Percentiles rank a stretch among this genome's conserved stretches.
These are phyloP conservation scores for Idaea dimidiata DNA, from an alignment of 2,888 invertebrate species.

Conservation along the genomic window DNA sequence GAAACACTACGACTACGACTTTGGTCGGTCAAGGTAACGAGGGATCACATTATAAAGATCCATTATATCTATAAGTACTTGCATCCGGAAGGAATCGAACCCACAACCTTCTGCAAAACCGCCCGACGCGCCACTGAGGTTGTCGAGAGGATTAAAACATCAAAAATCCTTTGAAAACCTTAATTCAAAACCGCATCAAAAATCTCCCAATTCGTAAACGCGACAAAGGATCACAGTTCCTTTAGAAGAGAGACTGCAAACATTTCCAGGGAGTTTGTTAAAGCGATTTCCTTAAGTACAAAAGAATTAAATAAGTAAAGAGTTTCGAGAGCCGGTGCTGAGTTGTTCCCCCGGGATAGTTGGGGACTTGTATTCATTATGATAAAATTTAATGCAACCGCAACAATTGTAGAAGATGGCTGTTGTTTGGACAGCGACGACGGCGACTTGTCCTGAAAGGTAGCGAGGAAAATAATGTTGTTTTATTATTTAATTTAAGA, in stretches of 20 bases:
- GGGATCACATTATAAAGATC: too few relatives aligned
- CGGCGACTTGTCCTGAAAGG: constrained; percentile 3
- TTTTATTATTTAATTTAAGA: too few relatives aligned
- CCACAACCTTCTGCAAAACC: too few relatives aligned
- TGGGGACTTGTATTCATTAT: constrained; percentile 35
- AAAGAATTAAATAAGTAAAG: constrained; percentile 49
- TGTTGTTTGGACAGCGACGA: constrained; percentile 3
- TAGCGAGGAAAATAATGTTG: constrained; percentile 9
- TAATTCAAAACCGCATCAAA: constrained; percentile 13
- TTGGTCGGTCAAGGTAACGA: too few relatives aligned
- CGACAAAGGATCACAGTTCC: constrained; percentile 1
- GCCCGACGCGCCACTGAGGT: too few relatives aligned
- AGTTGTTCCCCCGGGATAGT: constrained; percentile 26
- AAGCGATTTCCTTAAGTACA: constrained; percentile 44
- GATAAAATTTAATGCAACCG: constrained; percentile 45
- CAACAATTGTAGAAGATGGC: constrained; percentile 17
- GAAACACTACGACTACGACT: too few relatives aligned
- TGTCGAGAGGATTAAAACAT: too few relatives aligned
- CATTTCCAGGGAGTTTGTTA: constrained; percentile 33
- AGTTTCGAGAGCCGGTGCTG: constrained; percentile 31
- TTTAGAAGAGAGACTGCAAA: constrained; percentile 26
- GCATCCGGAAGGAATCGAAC: too few relatives aligned
- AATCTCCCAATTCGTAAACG: not conserved
- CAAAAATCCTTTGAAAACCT: not conserved
- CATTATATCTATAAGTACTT: too few relatives aligned